These are phyloP conservation scores for Scaeva pyrastri DNA, from an alignment of 2,888 invertebrate species.

Conservation along the genomic window DNA sequence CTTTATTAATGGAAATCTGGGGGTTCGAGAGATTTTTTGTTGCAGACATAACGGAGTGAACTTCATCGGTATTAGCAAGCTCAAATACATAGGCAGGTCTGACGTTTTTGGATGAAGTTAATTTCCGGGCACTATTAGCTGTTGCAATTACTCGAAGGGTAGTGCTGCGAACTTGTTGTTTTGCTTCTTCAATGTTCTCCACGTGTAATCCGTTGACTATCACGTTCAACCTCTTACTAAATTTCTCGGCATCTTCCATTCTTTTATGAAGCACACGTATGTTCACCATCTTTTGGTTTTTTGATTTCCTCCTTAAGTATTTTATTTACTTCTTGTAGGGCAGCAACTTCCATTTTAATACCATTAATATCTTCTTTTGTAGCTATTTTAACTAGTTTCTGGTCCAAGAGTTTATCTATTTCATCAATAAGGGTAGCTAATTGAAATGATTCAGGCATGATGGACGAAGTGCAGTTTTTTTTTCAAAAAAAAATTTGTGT, in stretches of 20 bases:
- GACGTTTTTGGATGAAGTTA: not conserved
- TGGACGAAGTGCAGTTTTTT: not conserved
- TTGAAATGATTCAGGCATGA: not conserved
- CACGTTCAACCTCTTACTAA: not conserved
- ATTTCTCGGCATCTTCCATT: not conserved
- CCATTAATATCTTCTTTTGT: not conserved
- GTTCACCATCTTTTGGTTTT: not conserved
- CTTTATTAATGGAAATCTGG: conserved; percentile 9
- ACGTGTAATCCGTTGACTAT: not conserved
- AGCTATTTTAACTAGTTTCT: not conserved
- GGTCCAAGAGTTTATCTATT: not conserved
- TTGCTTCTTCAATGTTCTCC: not conserved
- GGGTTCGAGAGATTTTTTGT: not conserved
- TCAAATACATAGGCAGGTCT: not conserved
- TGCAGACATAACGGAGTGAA: not conserved
- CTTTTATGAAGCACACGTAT: not conserved
- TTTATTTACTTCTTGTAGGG: conserved; percentile 1
- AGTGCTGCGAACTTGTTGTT: not conserved
- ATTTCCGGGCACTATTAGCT: not conserved
- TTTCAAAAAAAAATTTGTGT: not conserved
- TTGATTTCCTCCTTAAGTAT: not conserved
- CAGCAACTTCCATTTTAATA: not conserved
- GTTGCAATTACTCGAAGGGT: not conserved
- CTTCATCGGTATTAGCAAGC: not conserved
- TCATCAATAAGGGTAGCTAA: not conserved